Evolutionary conservation across 2,888 invertebrate genomes (phyloP).

Genomic region (Meliscaeva auricollis): DNA sequence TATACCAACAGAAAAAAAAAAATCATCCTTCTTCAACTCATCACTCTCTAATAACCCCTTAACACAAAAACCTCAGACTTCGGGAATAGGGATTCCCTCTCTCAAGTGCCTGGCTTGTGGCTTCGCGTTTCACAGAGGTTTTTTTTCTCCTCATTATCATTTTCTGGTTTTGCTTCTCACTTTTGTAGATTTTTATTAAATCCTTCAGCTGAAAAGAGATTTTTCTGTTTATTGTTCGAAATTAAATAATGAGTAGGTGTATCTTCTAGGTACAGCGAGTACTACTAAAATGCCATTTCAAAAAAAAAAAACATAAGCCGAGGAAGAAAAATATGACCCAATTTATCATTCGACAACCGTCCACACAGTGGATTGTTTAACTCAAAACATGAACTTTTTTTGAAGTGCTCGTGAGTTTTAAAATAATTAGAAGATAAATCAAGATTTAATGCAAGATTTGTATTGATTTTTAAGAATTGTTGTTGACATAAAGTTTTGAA

Average conservation of each 20-base stretch:
- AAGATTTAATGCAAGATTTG: no score
- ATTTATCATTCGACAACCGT: conserved; percentile 59
- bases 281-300: not conserved
- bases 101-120: conserved; percentile 34
- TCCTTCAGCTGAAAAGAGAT: conserved; percentile 62
- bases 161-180: conserved; percentile 46
- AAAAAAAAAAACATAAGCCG: not conserved
- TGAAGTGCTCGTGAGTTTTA: no score
- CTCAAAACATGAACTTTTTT: not conserved
- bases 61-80: conserved; percentile 20
- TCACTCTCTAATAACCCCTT: not conserved
- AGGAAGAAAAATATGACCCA: conserved; percentile 46
- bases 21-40: conserved; percentile 2
- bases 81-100: not conserved
- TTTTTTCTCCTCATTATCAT: not conserved
- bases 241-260: conserved; percentile 58
- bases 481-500: no score
- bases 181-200: conserved; percentile 64
- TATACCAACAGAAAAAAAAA: not conserved
- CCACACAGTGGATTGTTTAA: not conserved
- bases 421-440: no score
- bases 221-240: conserved; percentile 67
- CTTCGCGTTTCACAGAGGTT: conserved; percentile 27
- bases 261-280: not conserved
- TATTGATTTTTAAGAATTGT: no score